Conservation (phyloP, 2,888 invertebrate genomes). For the Bembecia ichneumoniformis region DNA sequence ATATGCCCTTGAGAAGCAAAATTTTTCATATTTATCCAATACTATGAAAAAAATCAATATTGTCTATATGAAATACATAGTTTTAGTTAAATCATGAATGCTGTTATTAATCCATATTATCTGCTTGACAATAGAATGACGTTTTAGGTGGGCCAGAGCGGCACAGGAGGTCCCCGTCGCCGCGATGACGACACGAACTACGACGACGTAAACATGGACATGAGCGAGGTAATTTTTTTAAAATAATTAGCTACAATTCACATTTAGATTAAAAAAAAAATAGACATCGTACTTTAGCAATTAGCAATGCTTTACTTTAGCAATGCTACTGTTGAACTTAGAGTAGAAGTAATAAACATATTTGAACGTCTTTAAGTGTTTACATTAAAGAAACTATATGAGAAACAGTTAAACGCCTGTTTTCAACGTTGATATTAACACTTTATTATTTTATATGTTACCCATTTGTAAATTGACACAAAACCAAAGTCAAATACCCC, state of each 20-base stretch:
- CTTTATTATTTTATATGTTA: slow-evolving; percentile 73
- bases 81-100: background rate
- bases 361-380: background rate
- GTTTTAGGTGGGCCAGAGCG: slow-evolving; percentile 58
- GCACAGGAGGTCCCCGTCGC: slow-evolving; percentile 31
- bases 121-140: slow-evolving; percentile 74
- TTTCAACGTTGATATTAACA: slow-evolving; percentile 71
- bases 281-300: background rate
- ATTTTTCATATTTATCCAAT: too few species aligned
- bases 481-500: slow-evolving; percentile 69
- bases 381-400: background rate
- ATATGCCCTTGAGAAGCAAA: too few species aligned
- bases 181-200: slow-evolving; percentile 78
- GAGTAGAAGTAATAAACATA: too few species aligned
- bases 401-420: slow-evolving; percentile 16
- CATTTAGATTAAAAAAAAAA: too few species aligned
- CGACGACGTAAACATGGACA: slow-evolving; percentile 83
- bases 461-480: slow-evolving; percentile 73
- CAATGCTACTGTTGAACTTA: too few species aligned
- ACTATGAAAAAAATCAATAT: too few species aligned
- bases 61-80: too few species aligned
- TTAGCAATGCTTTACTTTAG: too few species aligned
- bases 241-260: background rate
- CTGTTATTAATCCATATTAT: slow-evolving; percentile 69
- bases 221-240: slow-evolving; percentile 76